Base-by-base conservation (phyloP, 53 echinoderm and acorn worm species). In the Echinometra lucunter region DNA sequence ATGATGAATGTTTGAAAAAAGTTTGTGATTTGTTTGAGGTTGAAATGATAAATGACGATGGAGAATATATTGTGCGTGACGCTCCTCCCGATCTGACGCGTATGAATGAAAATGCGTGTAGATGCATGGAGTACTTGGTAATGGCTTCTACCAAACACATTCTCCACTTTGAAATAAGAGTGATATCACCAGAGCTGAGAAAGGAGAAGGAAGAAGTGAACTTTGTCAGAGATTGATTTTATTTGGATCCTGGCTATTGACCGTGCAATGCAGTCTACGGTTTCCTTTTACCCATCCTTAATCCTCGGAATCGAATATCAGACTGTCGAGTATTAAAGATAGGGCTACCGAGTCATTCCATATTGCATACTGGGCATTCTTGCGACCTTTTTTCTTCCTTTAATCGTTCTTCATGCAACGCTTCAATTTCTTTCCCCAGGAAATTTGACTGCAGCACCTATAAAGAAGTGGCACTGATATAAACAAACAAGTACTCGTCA, bases 201-300 rank as follows among this genome's bases (percentile, higher is more conserved):
- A 45, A 66, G 45, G 90, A 57, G 23, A 25, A 40, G 7, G 45
- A 66, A 70, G 66, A 91, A 25, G 60, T 30, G 91, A 91, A 91
- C 45, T 66, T 69, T 91, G 91, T 67, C 91, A 66, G 91, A 91
- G 91, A 91, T 91, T 91, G 91, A 91, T 91, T 66, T 30, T 91
- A 91, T 66, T 91, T 91, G 45, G 70, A 66, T 45, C 70, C 30
- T 91, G 91, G 45, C 66, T 66, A 67, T 67, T 67, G 67, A 91
- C 66, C 91, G 69, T 67, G 66, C 28, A 69, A 47, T 63, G 45
- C 91, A 40, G 91, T 67, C 45, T 91, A 45, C 35, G 45, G 69
- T 91, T 66, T 40, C 66, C 63, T 44, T 67, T 63, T 91, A 45
- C 69, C 91, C 91, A 42, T 91, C 45, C 69, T 44, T 91, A 66